Conservation (phyloP, 2,797 vertebrate species). For the Squalus acanthias region DNA sequence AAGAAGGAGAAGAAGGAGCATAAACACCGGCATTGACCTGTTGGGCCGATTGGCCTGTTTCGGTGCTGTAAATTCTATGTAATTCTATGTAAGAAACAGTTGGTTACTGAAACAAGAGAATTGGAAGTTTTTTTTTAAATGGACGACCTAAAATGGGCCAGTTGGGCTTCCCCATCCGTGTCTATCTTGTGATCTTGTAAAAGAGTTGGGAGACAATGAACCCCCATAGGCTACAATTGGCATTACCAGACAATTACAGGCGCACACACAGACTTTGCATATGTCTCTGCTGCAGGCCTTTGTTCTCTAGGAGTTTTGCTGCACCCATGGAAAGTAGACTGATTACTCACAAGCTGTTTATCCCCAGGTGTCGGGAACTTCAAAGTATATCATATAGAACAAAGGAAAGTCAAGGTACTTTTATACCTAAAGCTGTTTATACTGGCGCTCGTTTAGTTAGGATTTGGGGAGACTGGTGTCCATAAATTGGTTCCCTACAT, state of each 20-base stretch:
- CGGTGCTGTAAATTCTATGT: background rate
- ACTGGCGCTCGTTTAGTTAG: background rate
- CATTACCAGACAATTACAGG: conserved; percentile 11
- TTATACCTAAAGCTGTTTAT: background rate
- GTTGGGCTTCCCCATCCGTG: background rate
- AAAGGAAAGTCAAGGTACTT: background rate
- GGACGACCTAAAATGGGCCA: background rate
- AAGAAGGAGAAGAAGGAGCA: no score
- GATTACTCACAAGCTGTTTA: background rate
- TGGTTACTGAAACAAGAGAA: background rate
- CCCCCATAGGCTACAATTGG: background rate
- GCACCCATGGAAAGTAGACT: background rate
- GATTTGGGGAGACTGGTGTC: background rate
- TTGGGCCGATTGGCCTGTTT: no score
- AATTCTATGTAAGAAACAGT: background rate
- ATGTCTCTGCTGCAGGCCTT: background rate
- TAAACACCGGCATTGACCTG: no score
- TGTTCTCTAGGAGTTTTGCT: background rate
- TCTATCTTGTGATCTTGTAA: background rate
- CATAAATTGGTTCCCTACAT: background rate
- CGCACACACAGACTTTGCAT: background rate
- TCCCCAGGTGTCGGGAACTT: background rate
- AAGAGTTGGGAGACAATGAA: background rate
- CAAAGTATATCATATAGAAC: background rate
- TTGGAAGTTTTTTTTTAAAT: background rate